A percentile compares a stretch with the other conserved stretches of the same genome.
Evolutionary conservation across 2,113 vertebrate genomes (phyloP).

Genomic region (Panthera tigris): DNA sequence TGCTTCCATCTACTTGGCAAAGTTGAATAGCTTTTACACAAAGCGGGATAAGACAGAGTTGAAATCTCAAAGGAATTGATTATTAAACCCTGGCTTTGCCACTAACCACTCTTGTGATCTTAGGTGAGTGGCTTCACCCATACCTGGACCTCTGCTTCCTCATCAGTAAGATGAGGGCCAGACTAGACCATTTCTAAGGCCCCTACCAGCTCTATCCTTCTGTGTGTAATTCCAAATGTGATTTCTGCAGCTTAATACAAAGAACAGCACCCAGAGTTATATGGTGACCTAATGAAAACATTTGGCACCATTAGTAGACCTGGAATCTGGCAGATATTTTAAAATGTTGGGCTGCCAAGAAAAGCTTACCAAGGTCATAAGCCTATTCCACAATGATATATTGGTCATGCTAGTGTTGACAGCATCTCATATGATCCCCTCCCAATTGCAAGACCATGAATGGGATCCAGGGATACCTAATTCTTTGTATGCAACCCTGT

Average conservation of each 20-base stretch:
- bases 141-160: neutral
- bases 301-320: slow-evolving; percentile 52
- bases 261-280: slow-evolving; percentile 43
- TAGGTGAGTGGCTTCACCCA: neutral
- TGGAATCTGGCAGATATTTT: slow-evolving; percentile 66
- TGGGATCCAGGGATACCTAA: slow-evolving; percentile 75
- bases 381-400: slow-evolving; percentile 67
- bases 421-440: slow-evolving; percentile 55
- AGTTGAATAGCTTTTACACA: slow-evolving; percentile 1
- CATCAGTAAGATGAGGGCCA: neutral
- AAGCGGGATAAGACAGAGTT: neutral
- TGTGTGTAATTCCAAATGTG: slow-evolving; percentile 12
- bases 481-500: slow-evolving; percentile 67
- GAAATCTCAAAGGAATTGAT: neutral
- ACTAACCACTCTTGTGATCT: neutral
- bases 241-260: slow-evolving; percentile 43
- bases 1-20: neutral
- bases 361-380: slow-evolving; percentile 72
- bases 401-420: slow-evolving; percentile 73
- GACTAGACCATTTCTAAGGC: neutral
- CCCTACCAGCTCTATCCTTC: neutral
- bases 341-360: slow-evolving; percentile 65
- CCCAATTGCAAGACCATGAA: slow-evolving; percentile 61
- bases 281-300: slow-evolving; percentile 65
- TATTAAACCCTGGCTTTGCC: neutral